Percentiles rank a stretch among this genome's conserved stretches.
Evolutionary conservation across 2,888 invertebrate species (phyloP).

Genomic region (Hetaerina titia): DNA sequence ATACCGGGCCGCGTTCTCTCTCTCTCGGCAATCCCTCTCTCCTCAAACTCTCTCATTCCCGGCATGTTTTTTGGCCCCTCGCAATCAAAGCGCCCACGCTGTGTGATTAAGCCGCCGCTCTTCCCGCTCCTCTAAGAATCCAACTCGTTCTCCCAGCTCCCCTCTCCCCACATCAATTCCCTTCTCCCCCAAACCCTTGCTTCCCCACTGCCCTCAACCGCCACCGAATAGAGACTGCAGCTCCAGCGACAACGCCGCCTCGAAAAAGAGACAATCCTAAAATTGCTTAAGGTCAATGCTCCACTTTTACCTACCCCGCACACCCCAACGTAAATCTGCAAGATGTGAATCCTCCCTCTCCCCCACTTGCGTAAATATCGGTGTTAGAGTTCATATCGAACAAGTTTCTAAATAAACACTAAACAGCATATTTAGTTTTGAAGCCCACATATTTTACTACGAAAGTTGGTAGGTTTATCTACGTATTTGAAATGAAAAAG

Average conservation of each 20-base stretch:
- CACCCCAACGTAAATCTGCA: too few relatives aligned
- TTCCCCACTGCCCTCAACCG: background rate
- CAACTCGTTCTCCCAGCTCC: background rate
- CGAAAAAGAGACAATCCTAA: too few relatives aligned
- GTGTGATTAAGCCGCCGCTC: conserved; percentile 31
- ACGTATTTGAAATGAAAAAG: too few relatives aligned
- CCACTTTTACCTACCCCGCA: too few relatives aligned
- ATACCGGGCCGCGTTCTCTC: background rate
- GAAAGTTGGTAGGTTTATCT: too few relatives aligned
- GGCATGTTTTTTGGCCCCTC: background rate
- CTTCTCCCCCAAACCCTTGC: background rate
- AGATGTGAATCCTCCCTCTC: background rate
- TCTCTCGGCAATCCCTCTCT: background rate
- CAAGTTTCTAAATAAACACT: too few relatives aligned
- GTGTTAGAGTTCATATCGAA: too few relatives aligned
- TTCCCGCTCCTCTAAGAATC: background rate
- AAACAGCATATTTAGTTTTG: too few relatives aligned
- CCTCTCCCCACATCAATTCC: background rate
- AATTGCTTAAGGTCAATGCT: too few relatives aligned
- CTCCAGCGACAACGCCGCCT: background rate
- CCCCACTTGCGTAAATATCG: background rate
- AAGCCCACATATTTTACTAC: too few relatives aligned
- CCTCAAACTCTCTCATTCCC: background rate
- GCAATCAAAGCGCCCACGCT: conserved; percentile 53
- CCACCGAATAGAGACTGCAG: background rate